phyloP scores from a whole-genome alignment of 37 sponge, comb jelly and placozoan genomes.

The Lycopodina hypogea region DNA sequence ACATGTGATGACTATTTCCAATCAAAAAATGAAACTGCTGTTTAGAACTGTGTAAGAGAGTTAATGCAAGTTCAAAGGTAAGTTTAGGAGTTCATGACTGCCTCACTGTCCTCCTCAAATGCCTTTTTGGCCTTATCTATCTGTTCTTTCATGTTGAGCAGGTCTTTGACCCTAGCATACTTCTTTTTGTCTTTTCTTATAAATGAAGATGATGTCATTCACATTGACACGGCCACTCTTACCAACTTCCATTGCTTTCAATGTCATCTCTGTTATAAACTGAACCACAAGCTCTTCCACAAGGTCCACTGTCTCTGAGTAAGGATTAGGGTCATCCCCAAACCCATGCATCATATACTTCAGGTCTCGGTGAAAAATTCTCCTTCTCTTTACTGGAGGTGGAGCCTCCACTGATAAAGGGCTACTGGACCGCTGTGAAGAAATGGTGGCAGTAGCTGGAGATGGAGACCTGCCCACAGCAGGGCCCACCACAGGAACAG shows the following conservation, averaged over 20 bases:
- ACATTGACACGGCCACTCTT: constrained; percentile 86
- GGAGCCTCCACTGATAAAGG: constrained; percentile 7
- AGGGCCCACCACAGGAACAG: too few species aligned
- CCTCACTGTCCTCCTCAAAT: constrained; percentile 27
- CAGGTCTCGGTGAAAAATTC: constrained; percentile 78
- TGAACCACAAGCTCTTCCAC: constrained; percentile 90
- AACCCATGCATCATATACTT: constrained; percentile 98
- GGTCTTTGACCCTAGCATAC: constrained; percentile 84
- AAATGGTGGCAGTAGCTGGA: constrained; percentile 5
- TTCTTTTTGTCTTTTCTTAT: constrained; percentile 94
- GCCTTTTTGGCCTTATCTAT: constrained; percentile 67
- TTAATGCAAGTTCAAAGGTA: too few species aligned
- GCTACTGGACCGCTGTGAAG: not conserved
- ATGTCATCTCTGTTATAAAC: constrained; percentile 83
- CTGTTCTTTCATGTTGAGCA: constrained; percentile 95
- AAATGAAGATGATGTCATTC: constrained; percentile 89
- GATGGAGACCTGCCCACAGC: constrained; percentile 25
- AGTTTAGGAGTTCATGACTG: not conserved
- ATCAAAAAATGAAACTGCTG: too few species aligned
- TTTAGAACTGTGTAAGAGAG: too few species aligned
- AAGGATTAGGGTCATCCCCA: constrained; percentile 93
- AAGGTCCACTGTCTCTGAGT: constrained; percentile 86
- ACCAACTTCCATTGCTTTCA: constrained; percentile 90
- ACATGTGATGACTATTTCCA: too few species aligned
- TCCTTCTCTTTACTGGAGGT: constrained; percentile 8